Base-by-base conservation (phyloP, 2,888 invertebrate genomes). In the Drosophila mulleri region DNA sequence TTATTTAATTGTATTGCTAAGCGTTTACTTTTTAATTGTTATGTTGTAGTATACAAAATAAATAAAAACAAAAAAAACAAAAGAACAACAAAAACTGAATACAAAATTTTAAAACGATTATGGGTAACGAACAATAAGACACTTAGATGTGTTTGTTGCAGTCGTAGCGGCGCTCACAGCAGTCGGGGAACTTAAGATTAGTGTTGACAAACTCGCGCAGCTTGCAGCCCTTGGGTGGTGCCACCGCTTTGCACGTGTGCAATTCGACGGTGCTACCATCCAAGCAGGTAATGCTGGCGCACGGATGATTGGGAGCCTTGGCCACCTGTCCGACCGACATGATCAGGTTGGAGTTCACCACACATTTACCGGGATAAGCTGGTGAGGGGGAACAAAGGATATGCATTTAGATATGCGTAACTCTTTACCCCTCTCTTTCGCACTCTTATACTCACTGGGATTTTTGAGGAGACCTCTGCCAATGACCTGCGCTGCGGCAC, bases 331-430 rank as follows among this genome's bases (percentile, higher is more conserved):
- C 92, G 1, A 90, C 84, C n/a, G 91, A 83, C 75, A 91, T 75
- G 2, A 91, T 76, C 5, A 64, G 63, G 8, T 89, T 76, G 6
- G 72, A 9, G 58, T 65, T 66, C 20, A 91, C 52, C 11, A 87
- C 86, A 52, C 91, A 91, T 72, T 91, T 92, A 52, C 90, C 91
- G 20, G 92, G 92, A 79, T 91, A 57, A 2, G 62, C 91, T 91
- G 60, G 11, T 42, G 20, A 8, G 6, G 11, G 32, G 1, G 2
- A 23, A 7, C 16, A 29, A 29, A 39, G n/a, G 11, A 20, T 32
- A 44, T 29, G 0, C 7, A 32, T 14, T 32, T 56, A 42, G 20
- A 32, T 18, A 20, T 44, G 5, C 18, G 18, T 4, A 39, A 39
- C 8, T 39, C 20, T 14, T 26, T 8, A 20, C 6, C 12, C n/a